These are phyloP conservation scores for Cheiracanthium punctorium DNA, from an alignment of 2,888 invertebrate genomes.

Conservation along the genomic window DNA sequence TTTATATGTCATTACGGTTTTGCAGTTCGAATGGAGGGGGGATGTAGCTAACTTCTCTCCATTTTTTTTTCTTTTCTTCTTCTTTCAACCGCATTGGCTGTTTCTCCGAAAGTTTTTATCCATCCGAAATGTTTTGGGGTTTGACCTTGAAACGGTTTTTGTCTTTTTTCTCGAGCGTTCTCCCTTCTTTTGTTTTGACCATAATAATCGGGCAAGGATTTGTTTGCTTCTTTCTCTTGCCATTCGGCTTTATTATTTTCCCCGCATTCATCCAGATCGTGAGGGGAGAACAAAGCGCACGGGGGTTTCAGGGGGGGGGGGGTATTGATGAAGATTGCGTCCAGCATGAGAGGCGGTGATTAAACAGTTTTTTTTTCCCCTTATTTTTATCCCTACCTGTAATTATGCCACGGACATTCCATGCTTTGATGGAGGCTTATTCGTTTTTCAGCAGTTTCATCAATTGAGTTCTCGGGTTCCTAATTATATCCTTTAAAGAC, in stretches of 20 bases:
- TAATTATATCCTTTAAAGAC: too few species aligned
- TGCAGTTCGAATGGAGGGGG: constrained; percentile 19
- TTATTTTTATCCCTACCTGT: not conserved
- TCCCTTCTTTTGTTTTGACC: constrained; percentile 10
- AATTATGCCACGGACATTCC: not conserved
- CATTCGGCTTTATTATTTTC: not conserved
- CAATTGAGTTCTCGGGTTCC: too few species aligned
- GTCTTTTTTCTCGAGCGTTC: constrained; percentile 10
- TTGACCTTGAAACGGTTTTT: constrained; percentile 64
- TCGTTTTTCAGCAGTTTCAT: too few species aligned
- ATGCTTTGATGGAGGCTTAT: too few species aligned
- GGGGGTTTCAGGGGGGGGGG: not conserved
- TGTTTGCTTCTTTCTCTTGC: not conserved
- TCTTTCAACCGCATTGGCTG: not conserved
- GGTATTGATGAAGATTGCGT: constrained; percentile 39
- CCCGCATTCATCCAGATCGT: not conserved
- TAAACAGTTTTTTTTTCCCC: not conserved
- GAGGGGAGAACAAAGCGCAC: constrained; percentile 35
- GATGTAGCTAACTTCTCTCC: constrained; percentile 22
- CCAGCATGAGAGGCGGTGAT: not conserved
- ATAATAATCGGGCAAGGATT: not conserved
- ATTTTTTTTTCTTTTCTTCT: not conserved
- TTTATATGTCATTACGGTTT: constrained; percentile 66
- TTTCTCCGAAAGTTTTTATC: constrained; percentile 43
- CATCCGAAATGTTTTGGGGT: constrained; percentile 5